Percentiles rank a stretch among this genome's conserved stretches.
Evolutionary conservation across 2,888 invertebrate genomes (phyloP).

Genomic region (Parnassius apollo): DNA sequence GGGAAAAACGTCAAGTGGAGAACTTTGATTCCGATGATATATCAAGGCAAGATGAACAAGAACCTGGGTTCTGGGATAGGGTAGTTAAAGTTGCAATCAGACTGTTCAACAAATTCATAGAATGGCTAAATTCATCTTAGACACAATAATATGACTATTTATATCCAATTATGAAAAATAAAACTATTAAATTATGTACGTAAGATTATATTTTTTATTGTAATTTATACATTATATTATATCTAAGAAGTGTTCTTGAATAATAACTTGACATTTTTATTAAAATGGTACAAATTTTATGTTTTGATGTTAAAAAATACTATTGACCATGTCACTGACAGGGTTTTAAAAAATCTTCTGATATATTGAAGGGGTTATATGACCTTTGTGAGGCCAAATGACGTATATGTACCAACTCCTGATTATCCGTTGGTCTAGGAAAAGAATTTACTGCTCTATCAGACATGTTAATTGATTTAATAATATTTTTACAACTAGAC

Average conservation of each 20-base stretch:
- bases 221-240: no score
- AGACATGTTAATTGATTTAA: slow-evolving; percentile 44
- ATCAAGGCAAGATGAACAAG: slow-evolving; percentile 56
- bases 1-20: slow-evolving; percentile 61
- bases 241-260: no score
- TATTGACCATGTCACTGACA: not conserved
- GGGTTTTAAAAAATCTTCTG: slow-evolving; percentile 48
- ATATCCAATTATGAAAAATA: no score
- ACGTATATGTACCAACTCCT: slow-evolving; percentile 45
- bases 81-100: slow-evolving; percentile 69
- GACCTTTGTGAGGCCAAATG: slow-evolving; percentile 48
- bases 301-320: not conserved
- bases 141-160: not conserved
- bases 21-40: slow-evolving; percentile 58
- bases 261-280: not conserved
- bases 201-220: no score
- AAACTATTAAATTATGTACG: no score
- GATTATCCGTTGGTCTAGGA: slow-evolving; percentile 43
- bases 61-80: slow-evolving; percentile 70
- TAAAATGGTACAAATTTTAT: slow-evolving; percentile 4
- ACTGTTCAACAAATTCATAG: slow-evolving; percentile 66
- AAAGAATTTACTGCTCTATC: slow-evolving; percentile 42
- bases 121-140: slow-evolving; percentile 68
- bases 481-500: slow-evolving; percentile 39
- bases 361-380: slow-evolving; percentile 61